Base-by-base conservation (phyloP, 1,140 invertebrate genomes). In the Maconellicoccus hirsutus region DNA sequence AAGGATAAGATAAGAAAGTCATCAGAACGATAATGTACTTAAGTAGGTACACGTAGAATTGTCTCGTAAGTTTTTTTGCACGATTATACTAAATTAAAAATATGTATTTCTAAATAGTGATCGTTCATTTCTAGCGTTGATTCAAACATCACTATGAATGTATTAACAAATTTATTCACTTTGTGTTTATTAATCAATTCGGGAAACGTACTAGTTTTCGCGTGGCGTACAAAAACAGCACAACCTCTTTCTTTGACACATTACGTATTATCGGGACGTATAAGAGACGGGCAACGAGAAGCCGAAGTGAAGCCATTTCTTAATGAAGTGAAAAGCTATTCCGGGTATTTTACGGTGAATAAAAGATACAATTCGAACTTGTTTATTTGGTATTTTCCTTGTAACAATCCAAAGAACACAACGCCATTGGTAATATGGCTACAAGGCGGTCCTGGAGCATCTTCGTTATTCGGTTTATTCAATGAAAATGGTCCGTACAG, bases 381-480 rank as follows among this genome's bases (percentile, higher is more conserved):
- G 72, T 91, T 89, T 77, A 90, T 91, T 78, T 91, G 89, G 89
- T 91, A 86, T 77, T 90, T 91, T 75, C 86, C 87, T 23, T 81
- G 87, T 0, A 79, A 80, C 25, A 22, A 22, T 1, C 7, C 52
- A 4, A 33, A 71, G 19, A 78, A 63, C 1, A 42, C 76, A 16
- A 79, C 80, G 59, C 75, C 77, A 4, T 22, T 52, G 39, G 69
- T 38, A 29, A 21, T 38, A 29, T 29, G 89, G 89, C 79, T 91
- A 10, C 87, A 91, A 81, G 89, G 89, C 29, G 86, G 89, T 0
- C 89, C 89, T 1, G 89, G 89, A 0, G 81, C 83, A 0, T 80
- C 82, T 0, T 89, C 88, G 0, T 76, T 91, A 12, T 87, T 87
- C 75, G 88, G 87, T 0, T 78, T 91, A 6, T 92, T 92, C 77